These are phyloP conservation scores for Drosophila neotestacea DNA, from an alignment of 2,888 invertebrate genomes.

Conservation along the genomic window DNA sequence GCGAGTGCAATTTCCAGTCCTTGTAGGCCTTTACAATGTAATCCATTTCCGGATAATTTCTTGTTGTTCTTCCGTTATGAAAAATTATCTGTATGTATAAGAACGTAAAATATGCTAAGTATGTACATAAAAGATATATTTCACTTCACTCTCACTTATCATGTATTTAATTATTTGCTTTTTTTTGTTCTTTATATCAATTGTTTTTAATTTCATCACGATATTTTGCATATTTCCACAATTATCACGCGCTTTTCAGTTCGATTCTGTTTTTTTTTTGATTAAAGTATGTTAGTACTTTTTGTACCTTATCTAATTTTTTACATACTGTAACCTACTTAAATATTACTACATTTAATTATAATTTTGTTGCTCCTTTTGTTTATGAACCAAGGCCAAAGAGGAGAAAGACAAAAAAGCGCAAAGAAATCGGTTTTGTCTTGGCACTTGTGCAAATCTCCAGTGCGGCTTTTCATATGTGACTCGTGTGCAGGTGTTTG, in stretches of 20 bases:
- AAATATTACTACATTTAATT: constrained; percentile 16
- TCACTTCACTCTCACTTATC: constrained; percentile 49
- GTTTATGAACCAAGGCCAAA: constrained; percentile 45
- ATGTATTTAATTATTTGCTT: constrained; percentile 7
- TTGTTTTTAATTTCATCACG: constrained; percentile 44
- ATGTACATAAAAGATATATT: constrained; percentile 6
- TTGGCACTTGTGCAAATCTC: constrained; percentile 78
- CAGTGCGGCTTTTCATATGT: constrained; percentile 52
- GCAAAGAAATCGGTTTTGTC: constrained; percentile 40
- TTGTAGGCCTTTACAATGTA: constrained; percentile 85
- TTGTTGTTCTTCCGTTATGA: constrained; percentile 28
- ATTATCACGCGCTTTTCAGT: constrained; percentile 36
- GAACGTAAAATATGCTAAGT: constrained; percentile 53
- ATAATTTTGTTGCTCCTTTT: constrained; percentile 4
- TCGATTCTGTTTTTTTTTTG: background rate
- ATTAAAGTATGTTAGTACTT: too few species aligned
- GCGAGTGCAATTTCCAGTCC: constrained; percentile 85
- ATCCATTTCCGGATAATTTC: constrained; percentile 81
- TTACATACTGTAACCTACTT: background rate
- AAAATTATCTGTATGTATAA: constrained; percentile 50
- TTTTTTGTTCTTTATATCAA: constrained; percentile 32
- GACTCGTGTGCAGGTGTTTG: constrained; percentile 40
- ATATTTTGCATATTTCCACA: constrained; percentile 40
- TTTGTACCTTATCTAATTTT: constrained; percentile 1
- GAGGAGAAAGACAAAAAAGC: constrained; percentile 15